Evolutionary conservation across 2,797 vertebrate species (phyloP), one percentile per base, ranked within the genome.

Genomic region (Pangasius djambal): DNA sequence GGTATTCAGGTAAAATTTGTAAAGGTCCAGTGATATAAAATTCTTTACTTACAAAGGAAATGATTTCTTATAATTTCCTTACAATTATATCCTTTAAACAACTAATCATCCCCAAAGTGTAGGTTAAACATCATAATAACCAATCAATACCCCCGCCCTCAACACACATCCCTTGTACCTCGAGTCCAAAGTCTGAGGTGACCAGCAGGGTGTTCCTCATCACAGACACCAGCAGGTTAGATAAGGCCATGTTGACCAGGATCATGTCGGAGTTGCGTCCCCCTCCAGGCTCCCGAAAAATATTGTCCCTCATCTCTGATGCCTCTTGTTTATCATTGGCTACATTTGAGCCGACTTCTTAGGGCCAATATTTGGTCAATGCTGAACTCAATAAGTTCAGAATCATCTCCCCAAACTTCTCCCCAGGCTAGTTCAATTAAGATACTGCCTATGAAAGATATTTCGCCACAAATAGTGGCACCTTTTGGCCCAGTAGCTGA

Each of bases 181-280:
- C 59, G 0, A 96, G 34, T 79, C 96, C 95, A 4, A 93, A 63
- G 89, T 97, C 96, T 9, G 95, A 94, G 83, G 96, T 91, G 89
- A 97, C 87, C 18, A 97, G 93, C 83, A 96, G 87, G 0, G 90
- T 83, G 92, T 97, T 97, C 89, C 96, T 96, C 77, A 94, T 34
- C 77, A 96, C 10, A 0, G 96, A 96, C 86, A 97, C 94, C 90
- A 97, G 92, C 88, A 97, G 91, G 90, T 96, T 97, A 31, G 96
- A 96, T 63, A 96, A 69, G 0, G 96, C 95, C 95, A 97, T 95
- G 94, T 97, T 97, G 13, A 96, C 90, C 50, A 97, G 95, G 74
- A 97, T 96, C 88, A 97, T 93, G 85, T 97, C 96, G 0, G 96
- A 96, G 91, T 93, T 95, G 0, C 93, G 94, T 55, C 94, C 93